phyloP scores from a whole-genome alignment of 37 sponge, comb jelly and placozoan species.

The Agelas oroides region DNA sequence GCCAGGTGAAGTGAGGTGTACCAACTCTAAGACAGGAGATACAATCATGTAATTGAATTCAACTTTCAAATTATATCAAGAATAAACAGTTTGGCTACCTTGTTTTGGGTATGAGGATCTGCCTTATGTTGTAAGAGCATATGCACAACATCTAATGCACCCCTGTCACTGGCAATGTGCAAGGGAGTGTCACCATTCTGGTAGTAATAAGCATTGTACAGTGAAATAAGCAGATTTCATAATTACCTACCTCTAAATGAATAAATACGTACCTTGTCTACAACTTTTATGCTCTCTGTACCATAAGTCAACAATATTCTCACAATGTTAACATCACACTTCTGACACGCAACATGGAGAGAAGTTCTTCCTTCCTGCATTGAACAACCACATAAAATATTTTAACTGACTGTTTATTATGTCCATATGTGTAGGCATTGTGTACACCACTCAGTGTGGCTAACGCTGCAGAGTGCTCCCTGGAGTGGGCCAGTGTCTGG shows the following conservation, averaged over 20 bases:
- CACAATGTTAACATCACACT: too few species aligned
- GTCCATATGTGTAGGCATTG: too few species aligned
- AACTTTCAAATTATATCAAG: too few species aligned
- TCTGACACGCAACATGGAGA: constrained; percentile 1
- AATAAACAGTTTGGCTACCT: neutral
- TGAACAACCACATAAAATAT: too few species aligned
- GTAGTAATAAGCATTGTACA: neutral
- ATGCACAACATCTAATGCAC: constrained; percentile 5
- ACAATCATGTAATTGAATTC: neutral
- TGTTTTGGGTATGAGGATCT: constrained; percentile 18
- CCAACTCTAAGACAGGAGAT: neutral
- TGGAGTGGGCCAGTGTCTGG: too few species aligned
- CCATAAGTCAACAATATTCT: neutral
- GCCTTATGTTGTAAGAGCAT: constrained; percentile 40
- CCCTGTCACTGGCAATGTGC: constrained; percentile 42
- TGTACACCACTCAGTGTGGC: too few species aligned
- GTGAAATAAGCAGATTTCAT: too few species aligned
- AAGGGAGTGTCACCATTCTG: constrained; percentile 67
- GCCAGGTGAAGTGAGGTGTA: constrained; percentile 18
- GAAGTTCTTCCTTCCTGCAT: constrained; percentile 12
- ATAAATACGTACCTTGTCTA: constrained; percentile 3
- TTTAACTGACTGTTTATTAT: too few species aligned
- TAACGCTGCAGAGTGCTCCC: too few species aligned
- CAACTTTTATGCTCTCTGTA: neutral
- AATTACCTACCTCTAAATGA: neutral